Evolutionary conservation across 2,113 vertebrate genomes (phyloP).

Genomic region (Python bivittatus): DNA sequence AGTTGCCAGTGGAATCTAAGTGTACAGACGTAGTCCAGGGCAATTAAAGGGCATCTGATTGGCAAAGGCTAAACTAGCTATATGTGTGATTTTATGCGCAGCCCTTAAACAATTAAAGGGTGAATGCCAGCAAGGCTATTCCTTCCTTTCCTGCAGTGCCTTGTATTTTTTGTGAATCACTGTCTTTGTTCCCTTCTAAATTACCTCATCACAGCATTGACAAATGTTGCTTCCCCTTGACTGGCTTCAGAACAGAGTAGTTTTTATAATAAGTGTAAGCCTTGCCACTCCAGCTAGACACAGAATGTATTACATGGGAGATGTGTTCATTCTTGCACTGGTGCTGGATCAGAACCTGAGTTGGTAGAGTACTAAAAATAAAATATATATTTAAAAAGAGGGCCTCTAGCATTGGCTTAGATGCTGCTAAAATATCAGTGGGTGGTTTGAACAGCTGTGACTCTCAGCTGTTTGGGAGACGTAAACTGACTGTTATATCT

Average conservation of each 20-base stretch:
- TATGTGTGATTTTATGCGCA: not conserved
- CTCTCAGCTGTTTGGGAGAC: not conserved
- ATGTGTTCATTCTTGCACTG: not conserved
- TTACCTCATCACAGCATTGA: not conserved
- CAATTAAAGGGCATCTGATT: not conserved
- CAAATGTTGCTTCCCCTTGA: not conserved
- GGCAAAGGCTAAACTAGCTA: not conserved
- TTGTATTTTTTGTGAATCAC: not conserved
- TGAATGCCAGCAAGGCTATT: not conserved
- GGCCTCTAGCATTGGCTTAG: not conserved
- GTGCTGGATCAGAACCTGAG: not conserved
- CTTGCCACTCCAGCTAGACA: not conserved
- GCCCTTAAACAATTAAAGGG: not conserved
- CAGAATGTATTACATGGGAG: not conserved
- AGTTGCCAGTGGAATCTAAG: not conserved
- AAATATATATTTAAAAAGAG: not conserved
- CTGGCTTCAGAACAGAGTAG: not conserved
- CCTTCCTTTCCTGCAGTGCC: not conserved
- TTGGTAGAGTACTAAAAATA: constrained; percentile 9
- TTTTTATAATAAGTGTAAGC: not conserved
- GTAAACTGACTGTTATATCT: not conserved
- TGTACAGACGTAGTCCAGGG: not conserved
- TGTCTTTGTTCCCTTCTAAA: not conserved
- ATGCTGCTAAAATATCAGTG: not conserved
- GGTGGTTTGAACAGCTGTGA: constrained; percentile 8